Base-by-base conservation (phyloP, 2,888 invertebrate genomes). In the Clistopyga incitator region DNA sequence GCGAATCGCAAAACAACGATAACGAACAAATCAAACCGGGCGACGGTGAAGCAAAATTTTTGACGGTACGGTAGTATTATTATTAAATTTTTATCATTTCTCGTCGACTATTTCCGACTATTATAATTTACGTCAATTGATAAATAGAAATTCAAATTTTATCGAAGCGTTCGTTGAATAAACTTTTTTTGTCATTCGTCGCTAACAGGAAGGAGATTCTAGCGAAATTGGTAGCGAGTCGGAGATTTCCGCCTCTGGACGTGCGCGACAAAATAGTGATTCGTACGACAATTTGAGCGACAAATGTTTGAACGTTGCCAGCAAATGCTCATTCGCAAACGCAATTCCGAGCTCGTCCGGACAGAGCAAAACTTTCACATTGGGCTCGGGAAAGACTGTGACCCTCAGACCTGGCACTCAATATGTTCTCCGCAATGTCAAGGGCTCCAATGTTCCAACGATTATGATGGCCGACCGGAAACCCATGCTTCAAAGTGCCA, bases 401-500 rank as follows among this genome's bases (percentile, higher is more conserved):
- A 91, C 90, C 15, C 83, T 92, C 25, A 88, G 88, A 25, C 88
- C 90, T 11, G 89, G 90, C 34, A 86, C 89, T 18, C 90, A 91
- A 11, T 91, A 89, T 10, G 87, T 91, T 3, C 71, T 92, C 50
- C 90, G 90, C 64, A 90, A 92, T 79, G 61, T 90, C 10, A 91
- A 92, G 80, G 86, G 86, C 8, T 71, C 70, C 15, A 88, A 88
- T 65, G 45, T 89, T 15, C 86, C 90, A n/a, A 82, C 87, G 4
- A 71, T 89, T 18, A 54, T 90, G 71, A 79, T 88, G 87, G 47
- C 88, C 23, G 78, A 84, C 23, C 68, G 59, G 15, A 84, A 78
- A 20, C 15, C 23, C 18, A 23, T 20, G n/a, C 6, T 15, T 1
- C 74, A 68, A 47, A 59, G 64, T 59, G 78, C 59, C 2, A 29